Conservation (phyloP, 2,797 vertebrate genomes). For the Argyrosomus regius region DNA sequence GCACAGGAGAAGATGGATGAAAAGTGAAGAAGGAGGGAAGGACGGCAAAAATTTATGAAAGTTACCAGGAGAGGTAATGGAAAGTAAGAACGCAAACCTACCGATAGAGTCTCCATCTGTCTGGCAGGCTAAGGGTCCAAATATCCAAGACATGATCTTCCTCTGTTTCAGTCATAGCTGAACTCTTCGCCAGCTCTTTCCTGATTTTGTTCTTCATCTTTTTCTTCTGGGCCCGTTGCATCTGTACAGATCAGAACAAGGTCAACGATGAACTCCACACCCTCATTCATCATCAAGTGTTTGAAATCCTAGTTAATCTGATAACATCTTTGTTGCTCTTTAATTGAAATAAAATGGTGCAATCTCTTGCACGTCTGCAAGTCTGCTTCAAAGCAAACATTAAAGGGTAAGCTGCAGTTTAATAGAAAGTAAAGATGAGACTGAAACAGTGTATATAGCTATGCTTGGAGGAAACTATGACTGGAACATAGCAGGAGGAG, state of each 20-base stretch:
- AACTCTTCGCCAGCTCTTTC: constrained; percentile 83
- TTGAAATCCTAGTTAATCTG: not conserved
- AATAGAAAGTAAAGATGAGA: not conserved
- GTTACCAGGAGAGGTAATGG: not conserved
- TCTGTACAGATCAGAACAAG: constrained; percentile 71
- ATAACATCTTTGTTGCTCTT: not conserved
- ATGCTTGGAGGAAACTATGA: not conserved
- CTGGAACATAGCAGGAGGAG: not conserved
- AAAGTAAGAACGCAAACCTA: constrained; percentile 60
- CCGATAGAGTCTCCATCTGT: constrained; percentile 95
- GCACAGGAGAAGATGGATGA: not conserved
- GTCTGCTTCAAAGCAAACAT: not conserved
- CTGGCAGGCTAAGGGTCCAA: constrained; percentile 86
- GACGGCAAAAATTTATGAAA: not conserved
- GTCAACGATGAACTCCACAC: constrained; percentile 8
- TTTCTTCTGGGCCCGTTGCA: constrained; percentile 85
- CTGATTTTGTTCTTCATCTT: constrained; percentile 87
- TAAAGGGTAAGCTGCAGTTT: not conserved
- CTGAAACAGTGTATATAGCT: not conserved
- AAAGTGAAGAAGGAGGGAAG: not conserved
- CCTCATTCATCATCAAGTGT: not conserved
- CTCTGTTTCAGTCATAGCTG: constrained; percentile 85
- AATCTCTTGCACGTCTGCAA: not conserved
- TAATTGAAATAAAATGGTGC: not conserved
- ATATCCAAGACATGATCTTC: constrained; percentile 82